These are phyloP conservation scores for Spilarctia lutea DNA, from an alignment of 2,888 invertebrate genomes.

Conservation along the genomic window DNA sequence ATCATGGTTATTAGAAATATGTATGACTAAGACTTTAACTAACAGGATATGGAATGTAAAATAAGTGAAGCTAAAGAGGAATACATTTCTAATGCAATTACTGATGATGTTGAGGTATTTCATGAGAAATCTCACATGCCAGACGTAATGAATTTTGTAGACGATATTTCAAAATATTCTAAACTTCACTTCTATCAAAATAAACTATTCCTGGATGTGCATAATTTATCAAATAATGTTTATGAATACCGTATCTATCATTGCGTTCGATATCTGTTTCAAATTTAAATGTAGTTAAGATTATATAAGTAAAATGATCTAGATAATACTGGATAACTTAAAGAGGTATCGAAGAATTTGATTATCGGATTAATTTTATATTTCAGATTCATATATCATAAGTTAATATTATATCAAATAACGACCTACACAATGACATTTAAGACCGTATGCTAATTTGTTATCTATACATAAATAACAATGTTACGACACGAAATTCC, in stretches of 20 bases:
- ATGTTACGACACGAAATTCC: not conserved
- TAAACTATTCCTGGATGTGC: not conserved
- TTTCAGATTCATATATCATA: not conserved
- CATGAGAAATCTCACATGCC: constrained; percentile 18
- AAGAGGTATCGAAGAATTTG: not conserved
- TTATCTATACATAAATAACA: not conserved
- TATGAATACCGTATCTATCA: not conserved
- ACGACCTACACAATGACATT: not conserved
- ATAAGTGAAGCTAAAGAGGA: constrained; percentile 12
- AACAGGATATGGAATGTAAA: not conserved
- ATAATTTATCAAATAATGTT: constrained; percentile 1
- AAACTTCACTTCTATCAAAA: not conserved
- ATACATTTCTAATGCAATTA: constrained; percentile 16
- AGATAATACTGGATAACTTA: not conserved
- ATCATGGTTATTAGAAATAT: not conserved
- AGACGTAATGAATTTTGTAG: constrained; percentile 20
- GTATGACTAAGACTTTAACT: constrained; percentile 7
- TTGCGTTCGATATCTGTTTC: not conserved
- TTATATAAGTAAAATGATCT: not conserved
- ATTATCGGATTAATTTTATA: not conserved
- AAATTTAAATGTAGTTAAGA: not conserved
- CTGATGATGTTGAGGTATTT: constrained; percentile 11
- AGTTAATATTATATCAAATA: not conserved
- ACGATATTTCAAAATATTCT: constrained; percentile 4
- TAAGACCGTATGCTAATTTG: constrained; percentile 1